Base-by-base conservation (phyloP, 2,113 vertebrate genomes). In the Eidolon helvum region DNA sequence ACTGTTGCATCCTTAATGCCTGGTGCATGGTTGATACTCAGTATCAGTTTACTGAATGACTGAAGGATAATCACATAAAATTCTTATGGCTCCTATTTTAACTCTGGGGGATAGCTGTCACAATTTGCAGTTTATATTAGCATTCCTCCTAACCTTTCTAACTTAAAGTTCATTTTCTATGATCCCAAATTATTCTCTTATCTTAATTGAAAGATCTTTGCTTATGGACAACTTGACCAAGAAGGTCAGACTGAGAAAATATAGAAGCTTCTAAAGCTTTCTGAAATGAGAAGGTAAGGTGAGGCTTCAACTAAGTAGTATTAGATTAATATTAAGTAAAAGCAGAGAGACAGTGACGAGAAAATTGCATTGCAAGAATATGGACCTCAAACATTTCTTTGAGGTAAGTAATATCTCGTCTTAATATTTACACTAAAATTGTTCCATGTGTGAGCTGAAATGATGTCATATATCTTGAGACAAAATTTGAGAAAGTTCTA, bases 381-480 rank as follows among this genome's bases (percentile, higher is more conserved):
- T n/a, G 16, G 12, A 30, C 43, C 35, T 82, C 68, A 90, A 26
- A 5, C 15, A 45, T 89, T 28, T 86, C 35, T 88, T 59, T 63
- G 7, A 90, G 78, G 21, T 71, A 61, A 90, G 18, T 63, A 83
- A 35, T 28, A 80, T 19, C 53, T 72, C 48, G 53, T 40, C 30
- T 69, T 80, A 72, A 43, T 82, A 35, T 80, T 97, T 71, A 86
- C 19, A 55, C 14, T 90, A 87, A 90, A 68, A 69, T 75, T 78
- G 16, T 93, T 88, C 59, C 74, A 87, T 53, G 28, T 74, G 24
- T 96, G 78, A 93, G 22, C 28, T 86, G 28, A 43, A 82, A 68
- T 91, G 48, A 95, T 90, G 78, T 92, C 90, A 85, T 65, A 57
- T 78, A 24, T 96, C 91, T 82, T 92, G 80, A 68, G 57, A 45